Evolutionary conservation across 2,113 vertebrate species (phyloP).

Genomic region (Cercopithecus mona): DNA sequence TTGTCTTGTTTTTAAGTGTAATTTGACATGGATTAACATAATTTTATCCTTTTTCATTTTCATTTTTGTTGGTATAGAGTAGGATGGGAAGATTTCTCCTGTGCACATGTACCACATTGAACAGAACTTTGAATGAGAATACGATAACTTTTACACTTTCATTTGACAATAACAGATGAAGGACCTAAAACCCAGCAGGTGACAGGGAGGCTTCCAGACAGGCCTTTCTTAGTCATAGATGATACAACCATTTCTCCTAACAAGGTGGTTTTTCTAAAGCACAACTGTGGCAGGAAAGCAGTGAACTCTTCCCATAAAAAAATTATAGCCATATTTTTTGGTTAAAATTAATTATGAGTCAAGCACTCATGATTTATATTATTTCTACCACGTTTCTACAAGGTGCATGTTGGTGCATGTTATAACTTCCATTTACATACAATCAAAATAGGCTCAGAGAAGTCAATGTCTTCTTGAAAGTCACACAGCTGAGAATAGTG

Average conservation of each 20-base stretch:
- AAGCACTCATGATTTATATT: not conserved
- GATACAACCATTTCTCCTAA: not conserved
- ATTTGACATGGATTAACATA: not conserved
- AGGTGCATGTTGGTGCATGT: too few species aligned
- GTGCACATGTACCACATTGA: not conserved
- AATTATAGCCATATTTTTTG: not conserved
- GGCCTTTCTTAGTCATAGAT: not conserved
- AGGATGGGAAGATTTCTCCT: not conserved
- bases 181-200: not conserved
- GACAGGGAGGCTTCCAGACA: not conserved
- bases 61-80: not conserved
- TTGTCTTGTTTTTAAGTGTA: not conserved
- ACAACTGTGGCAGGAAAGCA: not conserved
- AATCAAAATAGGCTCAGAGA: not conserved
- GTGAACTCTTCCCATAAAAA: not conserved
- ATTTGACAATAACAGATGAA: not conserved
- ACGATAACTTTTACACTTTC: not conserved
- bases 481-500: not conserved
- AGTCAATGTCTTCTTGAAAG: not conserved
- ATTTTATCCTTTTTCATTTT: not conserved
- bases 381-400: too few species aligned
- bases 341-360: not conserved
- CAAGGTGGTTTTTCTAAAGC: not conserved
- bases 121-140: too few species aligned
- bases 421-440: not conserved